phyloP scores from a whole-genome alignment of 2,888 invertebrate genomes.

The Drosophila recens region DNA sequence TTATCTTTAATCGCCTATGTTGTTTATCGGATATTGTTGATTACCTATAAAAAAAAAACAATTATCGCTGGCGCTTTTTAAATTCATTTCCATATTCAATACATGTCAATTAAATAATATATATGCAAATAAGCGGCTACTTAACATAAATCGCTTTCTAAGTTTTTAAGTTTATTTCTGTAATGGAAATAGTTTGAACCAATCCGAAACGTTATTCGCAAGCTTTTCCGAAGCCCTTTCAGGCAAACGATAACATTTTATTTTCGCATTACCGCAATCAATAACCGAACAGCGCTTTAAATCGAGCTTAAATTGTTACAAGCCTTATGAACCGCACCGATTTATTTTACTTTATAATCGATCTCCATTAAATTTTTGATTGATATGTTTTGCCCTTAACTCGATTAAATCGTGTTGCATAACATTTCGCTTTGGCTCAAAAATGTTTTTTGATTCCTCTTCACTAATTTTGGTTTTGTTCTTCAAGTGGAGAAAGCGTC shows the following conservation, averaged over 20 bases:
- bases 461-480: not conserved
- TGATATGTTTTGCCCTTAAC: not conserved
- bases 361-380: not conserved
- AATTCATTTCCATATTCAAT: conserved; percentile 4
- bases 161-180: conserved; percentile 20
- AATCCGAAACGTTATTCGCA: conserved; percentile 6
- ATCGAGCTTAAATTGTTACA: not conserved
- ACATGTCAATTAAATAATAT: conserved; percentile 7
- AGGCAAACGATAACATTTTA: not conserved
- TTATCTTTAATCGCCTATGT: conserved; percentile 42
- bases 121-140: conserved; percentile 26
- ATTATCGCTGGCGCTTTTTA: conserved; percentile 30
- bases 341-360: not conserved
- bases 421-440: not conserved
- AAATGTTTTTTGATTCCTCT: not conserved
- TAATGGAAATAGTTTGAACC: conserved; percentile 6
- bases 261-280: not conserved
- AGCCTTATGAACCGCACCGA: not conserved
- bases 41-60: conserved; percentile 16
- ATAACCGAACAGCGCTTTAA: not conserved
- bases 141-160: conserved; percentile 35
- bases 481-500: conserved; percentile 3
- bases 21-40: conserved; percentile 36
- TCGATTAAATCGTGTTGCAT: not conserved
- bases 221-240: not conserved